A percentile compares a stretch with the other conserved stretches of the same genome.
These are phyloP conservation scores for Chorisops tibialis DNA, from an alignment of 2,888 invertebrate genomes.

Conservation along the genomic window DNA sequence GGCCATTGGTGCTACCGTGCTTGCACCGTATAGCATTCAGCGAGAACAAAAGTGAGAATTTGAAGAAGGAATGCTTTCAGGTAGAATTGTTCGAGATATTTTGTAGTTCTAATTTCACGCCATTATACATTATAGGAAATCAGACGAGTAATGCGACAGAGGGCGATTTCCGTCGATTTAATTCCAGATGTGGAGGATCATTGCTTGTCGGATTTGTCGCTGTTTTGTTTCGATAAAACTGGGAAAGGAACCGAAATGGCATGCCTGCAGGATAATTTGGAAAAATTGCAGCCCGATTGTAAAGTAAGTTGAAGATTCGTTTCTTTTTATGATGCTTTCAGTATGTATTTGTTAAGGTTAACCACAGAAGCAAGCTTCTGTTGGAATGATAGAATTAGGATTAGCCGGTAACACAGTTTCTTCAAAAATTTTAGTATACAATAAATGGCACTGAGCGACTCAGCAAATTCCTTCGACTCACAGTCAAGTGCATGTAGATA, in stretches of 20 bases:
- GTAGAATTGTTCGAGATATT: background rate
- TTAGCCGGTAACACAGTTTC: no score
- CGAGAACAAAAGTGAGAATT: conserved; percentile 51
- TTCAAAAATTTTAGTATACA: no score
- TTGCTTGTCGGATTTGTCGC: conserved; percentile 83
- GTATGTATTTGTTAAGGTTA: no score
- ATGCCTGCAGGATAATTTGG: conserved; percentile 85
- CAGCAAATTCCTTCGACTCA: no score
- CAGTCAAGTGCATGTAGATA: no score
- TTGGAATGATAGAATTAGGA: background rate
- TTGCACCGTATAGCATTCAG: conserved; percentile 71
- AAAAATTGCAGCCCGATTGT: conserved; percentile 67
- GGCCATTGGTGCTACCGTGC: conserved; percentile 85
- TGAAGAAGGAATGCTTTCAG: conserved; percentile 58
- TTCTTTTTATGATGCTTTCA: background rate
- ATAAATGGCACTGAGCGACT: no score
- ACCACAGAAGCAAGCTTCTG: background rate
- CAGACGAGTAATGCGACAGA: conserved; percentile 85
- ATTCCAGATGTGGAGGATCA: conserved; percentile 90
- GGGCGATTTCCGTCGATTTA: conserved; percentile 88
- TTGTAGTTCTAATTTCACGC: background rate
- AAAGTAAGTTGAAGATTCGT: conserved; percentile 53
- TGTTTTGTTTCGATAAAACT: conserved; percentile 78
- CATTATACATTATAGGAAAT: conserved; percentile 73
- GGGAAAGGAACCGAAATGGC: conserved; percentile 87